Conservation (phyloP, 2,888 invertebrate genomes). For the Apantesis nais region DNA sequence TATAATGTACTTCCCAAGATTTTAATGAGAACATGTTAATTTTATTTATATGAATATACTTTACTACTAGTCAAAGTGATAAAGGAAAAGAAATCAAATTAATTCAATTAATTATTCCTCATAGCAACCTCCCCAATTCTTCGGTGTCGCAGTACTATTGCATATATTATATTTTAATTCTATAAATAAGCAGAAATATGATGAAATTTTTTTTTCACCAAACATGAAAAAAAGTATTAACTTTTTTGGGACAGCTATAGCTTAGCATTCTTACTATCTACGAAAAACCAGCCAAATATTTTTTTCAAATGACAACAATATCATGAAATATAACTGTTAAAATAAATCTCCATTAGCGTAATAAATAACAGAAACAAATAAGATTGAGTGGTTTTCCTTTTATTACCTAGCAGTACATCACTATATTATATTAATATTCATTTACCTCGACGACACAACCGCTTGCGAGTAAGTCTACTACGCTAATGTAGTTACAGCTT, state of each 20-base stretch:
- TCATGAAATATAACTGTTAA: neutral
- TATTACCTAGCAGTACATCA: conserved; percentile 10
- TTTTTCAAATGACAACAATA: neutral
- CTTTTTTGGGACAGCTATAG: neutral
- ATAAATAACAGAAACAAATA: conserved; percentile 7
- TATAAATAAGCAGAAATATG: neutral
- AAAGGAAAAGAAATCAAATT: no score
- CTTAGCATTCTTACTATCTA: neutral
- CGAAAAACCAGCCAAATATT: neutral
- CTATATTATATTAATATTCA: conserved; percentile 31
- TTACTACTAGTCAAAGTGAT: no score
- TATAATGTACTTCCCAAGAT: neutral
- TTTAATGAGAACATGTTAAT: no score
- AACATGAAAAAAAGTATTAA: neutral
- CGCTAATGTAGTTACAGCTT: conserved; percentile 40
- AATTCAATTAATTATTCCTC: no score
- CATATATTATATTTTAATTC: neutral
- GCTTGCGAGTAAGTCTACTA: conserved; percentile 23
- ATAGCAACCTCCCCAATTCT: no score
- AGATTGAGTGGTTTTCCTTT: conserved; percentile 22
- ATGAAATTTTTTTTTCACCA: neutral
- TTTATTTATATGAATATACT: no score
- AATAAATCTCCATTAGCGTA: conserved; percentile 3
- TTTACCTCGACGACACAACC: conserved; percentile 22
- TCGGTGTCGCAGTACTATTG: no score